These are phyloP conservation scores for Alexandromys oeconomus DNA, from an alignment of 2,797 vertebrate genomes.

Conservation along the genomic window DNA sequence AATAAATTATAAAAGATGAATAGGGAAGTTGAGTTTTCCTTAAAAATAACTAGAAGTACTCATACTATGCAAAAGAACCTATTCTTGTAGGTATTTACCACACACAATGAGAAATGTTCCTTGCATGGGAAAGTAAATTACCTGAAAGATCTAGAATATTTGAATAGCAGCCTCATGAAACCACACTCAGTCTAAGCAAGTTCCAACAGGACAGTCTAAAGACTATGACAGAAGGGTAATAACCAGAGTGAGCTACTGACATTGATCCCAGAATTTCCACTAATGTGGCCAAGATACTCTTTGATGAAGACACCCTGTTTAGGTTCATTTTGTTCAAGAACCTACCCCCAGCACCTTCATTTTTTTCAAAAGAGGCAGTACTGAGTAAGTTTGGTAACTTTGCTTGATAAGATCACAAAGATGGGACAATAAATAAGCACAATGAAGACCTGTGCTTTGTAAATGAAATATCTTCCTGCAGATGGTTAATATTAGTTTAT, in stretches of 20 bases:
- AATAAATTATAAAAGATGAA: background rate
- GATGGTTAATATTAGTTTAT: conserved; percentile 42
- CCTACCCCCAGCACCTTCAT: background rate
- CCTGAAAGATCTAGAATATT: conserved; percentile 58
- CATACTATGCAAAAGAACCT: background rate
- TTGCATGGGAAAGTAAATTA: conserved; percentile 69
- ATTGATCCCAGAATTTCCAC: conserved; percentile 29
- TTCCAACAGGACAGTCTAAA: conserved; percentile 56
- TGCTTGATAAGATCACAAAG: conserved; percentile 54
- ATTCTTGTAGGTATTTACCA: conserved; percentile 58
- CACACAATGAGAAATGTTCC: background rate
- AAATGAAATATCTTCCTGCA: background rate
- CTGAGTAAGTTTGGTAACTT: conserved; percentile 62
- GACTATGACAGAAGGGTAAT: background rate
- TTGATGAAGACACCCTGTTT: conserved; percentile 48
- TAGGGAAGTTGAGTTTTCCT: conserved; percentile 8
- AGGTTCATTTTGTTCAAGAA: background rate
- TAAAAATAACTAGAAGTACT: conserved; percentile 31
- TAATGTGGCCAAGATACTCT: background rate
- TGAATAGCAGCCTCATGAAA: conserved; percentile 44
- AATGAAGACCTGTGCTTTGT: background rate
- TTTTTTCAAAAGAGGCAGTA: conserved; percentile 39
- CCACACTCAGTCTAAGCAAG: conserved; percentile 35
- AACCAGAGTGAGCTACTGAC: background rate
- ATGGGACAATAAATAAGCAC: background rate